Percentiles rank a stretch among this genome's conserved stretches.
Evolutionary conservation across 2,113 vertebrate genomes (phyloP).

Genomic region (Stegastes partitus): DNA sequence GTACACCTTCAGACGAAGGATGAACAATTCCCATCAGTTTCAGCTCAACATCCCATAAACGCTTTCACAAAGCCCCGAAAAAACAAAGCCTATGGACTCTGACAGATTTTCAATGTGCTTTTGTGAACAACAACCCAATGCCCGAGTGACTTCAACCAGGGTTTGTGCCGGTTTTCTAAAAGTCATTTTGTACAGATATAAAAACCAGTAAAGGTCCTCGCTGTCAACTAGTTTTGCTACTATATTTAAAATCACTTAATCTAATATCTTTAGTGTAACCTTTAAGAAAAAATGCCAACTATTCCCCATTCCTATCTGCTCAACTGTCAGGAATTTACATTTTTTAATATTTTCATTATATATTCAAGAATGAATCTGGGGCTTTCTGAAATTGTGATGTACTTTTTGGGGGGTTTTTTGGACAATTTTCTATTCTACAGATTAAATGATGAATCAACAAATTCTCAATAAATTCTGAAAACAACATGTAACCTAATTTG

Average conservation of each 20-base stretch:
- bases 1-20: conserved; percentile 86
- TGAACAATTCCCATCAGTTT: conserved; percentile 61
- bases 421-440: too few species aligned
- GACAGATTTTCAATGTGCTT: conserved; percentile 19
- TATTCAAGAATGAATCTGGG: too few species aligned
- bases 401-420: too few species aligned
- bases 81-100: conserved; percentile 16
- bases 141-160: conserved; percentile 4
- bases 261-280: neutral
- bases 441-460: neutral
- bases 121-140: conserved; percentile 16
- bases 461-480: too few species aligned
- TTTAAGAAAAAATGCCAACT: neutral
- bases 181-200: neutral
- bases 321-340: neutral
- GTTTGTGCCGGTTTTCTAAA: conserved; percentile 1
- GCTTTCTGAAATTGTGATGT: too few species aligned
- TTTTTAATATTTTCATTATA: too few species aligned
- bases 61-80: conserved; percentile 29
- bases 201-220: conserved; percentile 3
- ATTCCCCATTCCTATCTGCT: neutral
- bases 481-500: neutral
- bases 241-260: neutral
- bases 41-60: conserved; percentile 34
- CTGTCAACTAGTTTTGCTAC: neutral